Conservation (phyloP, 2,888 invertebrate species). For the Bellardia pandia region DNA sequence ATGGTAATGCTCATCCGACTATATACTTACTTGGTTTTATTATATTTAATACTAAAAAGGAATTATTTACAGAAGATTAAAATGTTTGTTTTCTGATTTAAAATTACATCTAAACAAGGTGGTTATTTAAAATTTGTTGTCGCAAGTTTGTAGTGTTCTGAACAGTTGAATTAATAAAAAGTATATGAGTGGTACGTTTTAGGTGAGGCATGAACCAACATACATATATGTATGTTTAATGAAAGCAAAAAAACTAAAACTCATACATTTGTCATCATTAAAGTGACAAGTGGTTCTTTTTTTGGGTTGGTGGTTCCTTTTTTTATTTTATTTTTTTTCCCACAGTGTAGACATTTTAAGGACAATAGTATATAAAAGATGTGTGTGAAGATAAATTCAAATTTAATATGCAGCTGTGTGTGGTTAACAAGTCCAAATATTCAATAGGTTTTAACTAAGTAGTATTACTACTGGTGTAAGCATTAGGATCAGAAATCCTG, state of each 20-base stretch:
- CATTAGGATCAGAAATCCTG: too few species aligned
- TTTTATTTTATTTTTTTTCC: not conserved
- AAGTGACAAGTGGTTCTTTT: conserved; percentile 25
- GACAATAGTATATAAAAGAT: not conserved
- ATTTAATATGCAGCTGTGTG: not conserved
- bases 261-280: conserved; percentile 66
- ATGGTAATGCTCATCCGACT: too few species aligned
- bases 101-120: conserved; percentile 28
- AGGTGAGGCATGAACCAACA: not conserved
- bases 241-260: not conserved
- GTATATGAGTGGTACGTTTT: not conserved
- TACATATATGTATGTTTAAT: not conserved
- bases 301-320: not conserved
- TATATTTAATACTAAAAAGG: not conserved
- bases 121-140: not conserved
- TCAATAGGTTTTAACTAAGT: too few species aligned
- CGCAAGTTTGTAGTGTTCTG: not conserved
- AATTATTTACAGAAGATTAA: conserved; percentile 31
- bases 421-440: not conserved
- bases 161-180: not conserved
- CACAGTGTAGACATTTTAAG: not conserved
- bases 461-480: too few species aligned
- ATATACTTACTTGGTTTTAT: too few species aligned
- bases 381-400: not conserved
- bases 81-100: conserved; percentile 47